phyloP scores from a whole-genome alignment of 2,113 vertebrate species.

The Tenebrosternarchus preto region DNA sequence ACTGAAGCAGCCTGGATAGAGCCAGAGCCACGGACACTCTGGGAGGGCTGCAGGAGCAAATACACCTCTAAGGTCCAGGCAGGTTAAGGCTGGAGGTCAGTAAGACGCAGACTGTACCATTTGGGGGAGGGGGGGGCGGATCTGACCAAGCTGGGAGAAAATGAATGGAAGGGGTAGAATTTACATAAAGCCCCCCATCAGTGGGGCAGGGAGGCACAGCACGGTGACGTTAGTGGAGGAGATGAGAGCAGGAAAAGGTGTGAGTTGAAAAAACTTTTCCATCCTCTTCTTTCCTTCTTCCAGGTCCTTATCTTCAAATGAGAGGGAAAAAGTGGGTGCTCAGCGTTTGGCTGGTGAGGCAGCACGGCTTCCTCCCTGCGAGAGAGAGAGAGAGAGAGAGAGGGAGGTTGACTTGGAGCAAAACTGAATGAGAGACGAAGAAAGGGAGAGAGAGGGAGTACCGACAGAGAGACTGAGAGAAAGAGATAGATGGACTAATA shows the following conservation, averaged over 20 bases:
- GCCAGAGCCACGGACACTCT: neutral
- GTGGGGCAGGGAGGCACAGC: neutral
- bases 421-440: neutral
- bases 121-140: slow-evolving; percentile 46
- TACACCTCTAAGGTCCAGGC: neutral
- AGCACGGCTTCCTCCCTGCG: slow-evolving; percentile 88
- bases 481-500: neutral
- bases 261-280: slow-evolving; percentile 49
- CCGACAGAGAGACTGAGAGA: slow-evolving; percentile 4
- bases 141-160: slow-evolving; percentile 69
- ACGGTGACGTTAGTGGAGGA: slow-evolving; percentile 61
- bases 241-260: slow-evolving; percentile 45
- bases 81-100: neutral
- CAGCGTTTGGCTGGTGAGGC: slow-evolving; percentile 92
- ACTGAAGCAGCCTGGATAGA: neutral
- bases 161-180: slow-evolving; percentile 60
- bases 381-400: slow-evolving; percentile 53
- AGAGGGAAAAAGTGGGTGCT: slow-evolving; percentile 59
- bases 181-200: slow-evolving; percentile 49
- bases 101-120: slow-evolving; percentile 49
- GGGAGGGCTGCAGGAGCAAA: neutral
- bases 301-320: slow-evolving; percentile 45
- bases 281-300: slow-evolving; percentile 56
- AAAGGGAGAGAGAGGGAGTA: neutral
- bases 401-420: neutral